A percentile compares a stretch with the other conserved stretches of the same genome.
Evolutionary conservation across 1,140 invertebrate species (phyloP).

Genomic region (Zaprionus tsacasi): DNA sequence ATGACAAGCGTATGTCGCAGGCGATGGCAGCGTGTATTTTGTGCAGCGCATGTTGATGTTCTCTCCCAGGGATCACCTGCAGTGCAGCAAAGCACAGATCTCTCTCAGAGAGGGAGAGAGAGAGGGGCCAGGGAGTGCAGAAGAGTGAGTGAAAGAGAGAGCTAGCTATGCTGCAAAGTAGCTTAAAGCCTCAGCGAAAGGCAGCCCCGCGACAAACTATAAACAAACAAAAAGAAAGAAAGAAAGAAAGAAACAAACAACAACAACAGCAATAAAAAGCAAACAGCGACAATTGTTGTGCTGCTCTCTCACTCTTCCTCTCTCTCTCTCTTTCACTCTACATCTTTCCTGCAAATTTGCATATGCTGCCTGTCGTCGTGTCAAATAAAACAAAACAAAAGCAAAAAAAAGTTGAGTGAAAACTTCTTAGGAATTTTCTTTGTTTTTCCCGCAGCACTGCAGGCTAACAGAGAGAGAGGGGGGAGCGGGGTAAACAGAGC

Average conservation of each 20-base stretch:
- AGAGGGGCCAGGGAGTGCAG: too few relatives aligned
- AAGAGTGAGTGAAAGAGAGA: too few relatives aligned
- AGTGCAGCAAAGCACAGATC: background rate
- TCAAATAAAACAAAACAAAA: background rate
- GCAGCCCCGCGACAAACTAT: background rate
- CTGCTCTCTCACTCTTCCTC: slow-evolving; percentile 4
- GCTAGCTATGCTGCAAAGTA: background rate
- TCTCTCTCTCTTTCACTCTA: slow-evolving; percentile 25
- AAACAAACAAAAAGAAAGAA: background rate
- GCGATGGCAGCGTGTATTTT: background rate
- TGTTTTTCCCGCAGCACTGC: slow-evolving; percentile 44
- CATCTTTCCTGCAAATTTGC: slow-evolving; percentile 54
- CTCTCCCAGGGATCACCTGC: background rate
- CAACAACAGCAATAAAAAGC: slow-evolving; percentile 21
- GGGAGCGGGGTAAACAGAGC: background rate
- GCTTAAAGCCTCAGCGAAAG: slow-evolving; percentile 9
- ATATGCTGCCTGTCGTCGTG: slow-evolving; percentile 71
- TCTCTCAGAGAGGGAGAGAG: background rate
- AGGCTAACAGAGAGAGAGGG: too few relatives aligned
- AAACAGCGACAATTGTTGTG: slow-evolving; percentile 45
- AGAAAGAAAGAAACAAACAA: background rate
- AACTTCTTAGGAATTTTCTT: slow-evolving; percentile 65
- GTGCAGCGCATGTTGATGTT: background rate
- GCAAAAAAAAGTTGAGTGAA: slow-evolving; percentile 20
- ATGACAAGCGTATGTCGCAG: slow-evolving; percentile 55